Percentiles rank a stretch among this genome's conserved stretches.
phyloP scores from a whole-genome alignment of 2,888 invertebrate species.

The Cephus runcator region DNA sequence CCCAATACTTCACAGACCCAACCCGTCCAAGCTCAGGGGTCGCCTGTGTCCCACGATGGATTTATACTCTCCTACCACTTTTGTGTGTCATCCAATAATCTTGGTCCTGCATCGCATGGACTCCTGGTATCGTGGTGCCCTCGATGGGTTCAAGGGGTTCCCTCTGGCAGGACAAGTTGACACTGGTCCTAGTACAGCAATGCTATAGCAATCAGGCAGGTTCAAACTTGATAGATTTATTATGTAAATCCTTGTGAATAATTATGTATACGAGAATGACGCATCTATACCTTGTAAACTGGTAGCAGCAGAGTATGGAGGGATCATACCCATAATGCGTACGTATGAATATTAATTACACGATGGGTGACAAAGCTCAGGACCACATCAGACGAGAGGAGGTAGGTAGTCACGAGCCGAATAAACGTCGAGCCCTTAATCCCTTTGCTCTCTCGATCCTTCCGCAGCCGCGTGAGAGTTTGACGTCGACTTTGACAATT shows the following conservation, averaged over 20 bases:
- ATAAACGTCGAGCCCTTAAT: conserved; percentile 44
- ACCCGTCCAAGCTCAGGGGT: no score
- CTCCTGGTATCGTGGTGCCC: conserved; percentile 52
- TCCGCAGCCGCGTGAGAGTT: no score
- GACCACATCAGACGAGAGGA: conserved; percentile 50
- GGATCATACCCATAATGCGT: conserved; percentile 34
- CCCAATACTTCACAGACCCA: no score
- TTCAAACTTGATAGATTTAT: no score
- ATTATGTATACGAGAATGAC: no score
- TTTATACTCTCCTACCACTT: conserved; percentile 63
- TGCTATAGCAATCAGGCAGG: no score
- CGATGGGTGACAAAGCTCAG: conserved; percentile 60
- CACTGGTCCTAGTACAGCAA: no score
- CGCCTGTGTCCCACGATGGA: conserved; percentile 22
- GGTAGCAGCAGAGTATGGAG: background rate
- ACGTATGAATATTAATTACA: conserved; percentile 65
- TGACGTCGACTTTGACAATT: no score
- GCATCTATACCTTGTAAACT: no score
- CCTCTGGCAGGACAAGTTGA: background rate
- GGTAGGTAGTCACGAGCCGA: conserved; percentile 41
- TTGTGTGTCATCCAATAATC: conserved; percentile 63
- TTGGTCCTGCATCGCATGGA: conserved; percentile 37
- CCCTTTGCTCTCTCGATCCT: conserved; percentile 26
- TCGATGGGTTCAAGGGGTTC: conserved; percentile 51
- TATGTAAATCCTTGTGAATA: no score